phyloP scores from a whole-genome alignment of 2,113 vertebrate genomes.

The Telmatochromis sp. region DNA sequence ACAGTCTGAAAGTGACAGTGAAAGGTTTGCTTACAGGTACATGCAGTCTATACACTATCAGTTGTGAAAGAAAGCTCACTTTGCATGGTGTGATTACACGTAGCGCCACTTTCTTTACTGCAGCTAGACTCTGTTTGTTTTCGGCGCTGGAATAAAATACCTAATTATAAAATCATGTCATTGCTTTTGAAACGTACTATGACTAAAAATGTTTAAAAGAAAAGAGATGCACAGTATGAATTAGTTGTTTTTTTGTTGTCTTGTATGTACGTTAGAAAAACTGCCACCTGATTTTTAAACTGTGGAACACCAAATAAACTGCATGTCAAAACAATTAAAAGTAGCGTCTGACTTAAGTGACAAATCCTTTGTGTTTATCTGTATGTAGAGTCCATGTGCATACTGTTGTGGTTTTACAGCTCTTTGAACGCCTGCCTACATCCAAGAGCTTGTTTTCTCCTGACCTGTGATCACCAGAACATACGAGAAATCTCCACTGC shows the following conservation, averaged over 20 bases:
- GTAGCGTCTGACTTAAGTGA: neutral
- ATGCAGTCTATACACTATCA: neutral
- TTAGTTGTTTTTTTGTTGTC: neutral
- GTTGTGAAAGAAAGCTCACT: neutral
- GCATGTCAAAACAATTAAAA: neutral
- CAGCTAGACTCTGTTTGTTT: neutral
- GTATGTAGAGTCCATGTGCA: rapidly evolving
- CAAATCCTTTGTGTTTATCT: rapidly evolving
- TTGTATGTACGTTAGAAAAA: neutral
- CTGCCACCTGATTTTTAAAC: neutral
- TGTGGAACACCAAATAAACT: neutral
- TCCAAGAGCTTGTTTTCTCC: rapidly evolving
- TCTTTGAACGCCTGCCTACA: rapidly evolving
- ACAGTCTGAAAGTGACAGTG: neutral
- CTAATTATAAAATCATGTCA: neutral
- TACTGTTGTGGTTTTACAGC: neutral
- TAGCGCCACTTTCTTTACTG: neutral
- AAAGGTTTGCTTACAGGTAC: neutral
- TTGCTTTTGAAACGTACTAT: rapidly evolving
- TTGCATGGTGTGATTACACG: constrained; percentile 26
- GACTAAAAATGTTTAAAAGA: neutral
- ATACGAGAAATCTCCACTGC: neutral
- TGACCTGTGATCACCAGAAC: neutral
- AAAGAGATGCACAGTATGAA: neutral
- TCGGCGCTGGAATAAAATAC: neutral